These are phyloP conservation scores for Protosalanx chinensis DNA, from an alignment of 2,797 vertebrate species.

Conservation along the genomic window DNA sequence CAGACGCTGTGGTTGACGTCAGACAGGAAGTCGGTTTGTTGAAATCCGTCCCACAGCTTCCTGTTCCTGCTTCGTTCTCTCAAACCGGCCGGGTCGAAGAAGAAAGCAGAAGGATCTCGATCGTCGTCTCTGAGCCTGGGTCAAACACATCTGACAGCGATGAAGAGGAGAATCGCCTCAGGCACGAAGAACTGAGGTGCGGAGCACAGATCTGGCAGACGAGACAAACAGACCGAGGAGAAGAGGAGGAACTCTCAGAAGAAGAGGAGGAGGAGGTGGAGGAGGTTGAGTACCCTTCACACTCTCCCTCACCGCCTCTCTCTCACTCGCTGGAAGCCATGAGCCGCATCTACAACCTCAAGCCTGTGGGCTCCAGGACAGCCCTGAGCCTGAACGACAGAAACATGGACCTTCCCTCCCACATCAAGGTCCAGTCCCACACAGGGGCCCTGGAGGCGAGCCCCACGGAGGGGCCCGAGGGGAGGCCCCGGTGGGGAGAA, in stretches of 20 bases:
- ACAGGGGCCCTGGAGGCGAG: constrained; percentile 40
- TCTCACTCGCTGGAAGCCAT: constrained; percentile 63
- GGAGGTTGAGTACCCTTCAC: not conserved
- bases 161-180: constrained; percentile 41
- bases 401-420: constrained; percentile 52
- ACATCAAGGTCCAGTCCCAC: constrained; percentile 60
- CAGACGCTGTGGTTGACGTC: constrained; percentile 61
- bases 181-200: constrained; percentile 57
- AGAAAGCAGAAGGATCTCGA: constrained; percentile 39
- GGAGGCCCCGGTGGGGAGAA: constrained; percentile 19
- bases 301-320: constrained; percentile 42
- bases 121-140: constrained; percentile 36
- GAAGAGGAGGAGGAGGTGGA: constrained; percentile 46
- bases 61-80: constrained; percentile 62
- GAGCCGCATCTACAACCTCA: constrained; percentile 76
- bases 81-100: constrained; percentile 55
- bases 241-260: constrained; percentile 40
- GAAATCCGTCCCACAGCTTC: constrained; percentile 71
- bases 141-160: constrained; percentile 30
- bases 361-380: constrained; percentile 62
- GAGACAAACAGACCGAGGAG: constrained; percentile 27
- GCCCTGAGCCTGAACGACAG: constrained; percentile 64
- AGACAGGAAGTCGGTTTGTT: constrained; percentile 68
- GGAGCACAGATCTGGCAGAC: constrained; percentile 18
- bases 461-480: constrained; percentile 17